Evolutionary conservation across 2,797 vertebrate genomes (phyloP), one percentile per base, ranked within the genome.

Genomic region (Sebastes cheni): DNA sequence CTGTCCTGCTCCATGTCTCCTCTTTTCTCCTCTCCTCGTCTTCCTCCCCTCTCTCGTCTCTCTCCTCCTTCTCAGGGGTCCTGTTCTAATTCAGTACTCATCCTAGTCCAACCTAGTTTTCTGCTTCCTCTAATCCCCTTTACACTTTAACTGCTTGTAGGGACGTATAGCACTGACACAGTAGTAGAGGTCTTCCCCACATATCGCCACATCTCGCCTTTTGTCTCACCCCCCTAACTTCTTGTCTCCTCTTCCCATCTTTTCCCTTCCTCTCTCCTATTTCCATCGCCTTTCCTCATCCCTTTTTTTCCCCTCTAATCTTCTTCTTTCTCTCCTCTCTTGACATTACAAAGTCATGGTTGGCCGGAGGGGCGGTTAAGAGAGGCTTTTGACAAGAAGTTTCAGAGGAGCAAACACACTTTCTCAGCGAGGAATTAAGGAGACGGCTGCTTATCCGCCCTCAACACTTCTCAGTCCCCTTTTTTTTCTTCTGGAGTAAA

Each of bases 51-150:
- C 61, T 55, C 76, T 25, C 8, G 36, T 61, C 77, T 90, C 84
- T 56, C 88, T 89, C 81, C 88, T 93, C 89, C 82, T 93, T 93
- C 95, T 95, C 95, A 92, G 89, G 95, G 95, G 95, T 95, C 93
- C 94, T 95, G 95, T 93, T 95, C 95, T 95, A 95, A 94, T 95
- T 96, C 94, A 89, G 86, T 73, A 78, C 88, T 93, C 91, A 91
- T 94, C 85, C 90, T 92, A 52, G 50, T 52, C 88, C 93, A 95
- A 93, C 95, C 95, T 93, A 95, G 86, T 95, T 95, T 93, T 77
- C 88, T 87, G 86, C 85, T 84, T 77, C 91, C 87, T 89, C 68
- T 94, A 94, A 95, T 93, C 90, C 92, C 81, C 84, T 93, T 89
- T 91, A 88, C 89, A 87, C 79, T 80, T 67, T 80, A 85, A 82